Evolutionary conservation across 2,113 vertebrate genomes (phyloP).

Genomic region (Nesogale talazaci): DNA sequence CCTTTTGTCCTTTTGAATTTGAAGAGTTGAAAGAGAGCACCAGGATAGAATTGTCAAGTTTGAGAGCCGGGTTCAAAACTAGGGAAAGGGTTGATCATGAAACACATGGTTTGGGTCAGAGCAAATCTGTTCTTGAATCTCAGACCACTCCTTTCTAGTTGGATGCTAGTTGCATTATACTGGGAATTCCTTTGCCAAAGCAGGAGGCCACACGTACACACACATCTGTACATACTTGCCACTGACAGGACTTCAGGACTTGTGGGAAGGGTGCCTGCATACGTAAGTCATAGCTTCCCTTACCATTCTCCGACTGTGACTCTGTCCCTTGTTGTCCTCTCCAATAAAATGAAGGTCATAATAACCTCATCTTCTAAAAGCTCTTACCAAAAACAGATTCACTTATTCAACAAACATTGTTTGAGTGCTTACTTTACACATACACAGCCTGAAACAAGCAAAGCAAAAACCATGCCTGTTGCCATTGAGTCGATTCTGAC

Average conservation of each 20-base stretch:
- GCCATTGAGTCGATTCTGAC: background rate
- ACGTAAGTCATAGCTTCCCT: background rate
- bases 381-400: background rate
- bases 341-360: background rate
- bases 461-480: background rate
- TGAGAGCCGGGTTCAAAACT: background rate
- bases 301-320: background rate
- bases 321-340: background rate
- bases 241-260: background rate
- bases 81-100: background rate
- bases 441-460: background rate
- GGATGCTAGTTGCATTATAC: background rate
- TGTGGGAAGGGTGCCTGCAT: background rate
- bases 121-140: background rate
- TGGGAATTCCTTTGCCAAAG: background rate
- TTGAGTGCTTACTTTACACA: background rate
- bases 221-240: too few relatives aligned
- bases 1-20: constrained; percentile 35
- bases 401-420: background rate
- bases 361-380: background rate
- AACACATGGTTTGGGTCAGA: too few relatives aligned
- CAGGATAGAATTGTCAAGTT: background rate
- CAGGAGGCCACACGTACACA: too few relatives aligned
- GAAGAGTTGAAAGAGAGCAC: constrained; percentile 1
- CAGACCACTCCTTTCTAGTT: background rate